phyloP scores from a whole-genome alignment of 2,888 invertebrate genomes.

The Chrysodeixis includens region DNA sequence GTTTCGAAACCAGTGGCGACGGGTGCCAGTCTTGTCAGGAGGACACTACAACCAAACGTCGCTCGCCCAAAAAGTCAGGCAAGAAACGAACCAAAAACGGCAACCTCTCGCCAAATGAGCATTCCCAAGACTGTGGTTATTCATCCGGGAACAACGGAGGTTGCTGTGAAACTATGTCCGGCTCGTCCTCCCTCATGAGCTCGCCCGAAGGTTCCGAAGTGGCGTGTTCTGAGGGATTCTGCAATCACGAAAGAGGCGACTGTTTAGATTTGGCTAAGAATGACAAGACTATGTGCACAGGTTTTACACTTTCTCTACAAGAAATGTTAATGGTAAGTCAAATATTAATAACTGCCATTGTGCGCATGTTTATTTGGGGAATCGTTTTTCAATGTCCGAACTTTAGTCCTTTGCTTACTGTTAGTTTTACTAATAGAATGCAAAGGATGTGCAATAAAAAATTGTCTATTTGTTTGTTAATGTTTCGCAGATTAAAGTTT shows the following conservation, averaged over 20 bases:
- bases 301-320: slow-evolving; percentile 91
- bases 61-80: slow-evolving; percentile 78
- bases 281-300: slow-evolving; percentile 81
- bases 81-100: slow-evolving; percentile 86
- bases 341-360: too few relatives aligned
- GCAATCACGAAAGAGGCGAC: slow-evolving; percentile 92
- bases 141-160: slow-evolving; percentile 95
- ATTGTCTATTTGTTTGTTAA: too few relatives aligned
- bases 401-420: too few relatives aligned
- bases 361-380: too few relatives aligned
- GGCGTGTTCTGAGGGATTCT: slow-evolving; percentile 96
- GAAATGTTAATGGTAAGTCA: slow-evolving; percentile 94
- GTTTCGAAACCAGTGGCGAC: slow-evolving; percentile 74
- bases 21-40: slow-evolving; percentile 86
- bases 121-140: slow-evolving; percentile 96
- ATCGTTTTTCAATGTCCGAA: too few relatives aligned
- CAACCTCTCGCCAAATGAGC: slow-evolving; percentile 91
- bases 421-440: too few relatives aligned
- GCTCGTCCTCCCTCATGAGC: slow-evolving; percentile 94
- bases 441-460: too few relatives aligned
- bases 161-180: slow-evolving; percentile 91
- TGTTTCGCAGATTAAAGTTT: too few relatives aligned
- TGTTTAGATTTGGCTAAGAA: slow-evolving; percentile 80
- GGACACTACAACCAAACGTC: slow-evolving; percentile 75
- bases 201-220: slow-evolving; percentile 97